These are phyloP conservation scores for Onychomys arenicola DNA, from an alignment of 2,797 vertebrate species.

Conservation along the genomic window DNA sequence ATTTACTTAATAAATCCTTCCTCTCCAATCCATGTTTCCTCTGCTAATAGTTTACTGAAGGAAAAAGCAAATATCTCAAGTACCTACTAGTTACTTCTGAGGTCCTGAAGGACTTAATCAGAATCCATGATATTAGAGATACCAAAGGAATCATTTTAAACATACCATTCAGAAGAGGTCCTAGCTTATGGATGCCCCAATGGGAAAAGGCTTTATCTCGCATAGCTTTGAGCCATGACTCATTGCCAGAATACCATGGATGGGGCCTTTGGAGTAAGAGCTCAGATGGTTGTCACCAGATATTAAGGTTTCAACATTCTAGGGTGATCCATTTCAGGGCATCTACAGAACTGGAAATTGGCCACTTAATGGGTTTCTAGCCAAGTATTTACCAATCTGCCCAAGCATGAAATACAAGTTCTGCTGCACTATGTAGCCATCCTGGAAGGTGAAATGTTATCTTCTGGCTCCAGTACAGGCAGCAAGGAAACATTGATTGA, in stretches of 20 bases:
- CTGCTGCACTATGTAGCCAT: neutral
- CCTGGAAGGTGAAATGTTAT: neutral
- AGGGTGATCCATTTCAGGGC: neutral
- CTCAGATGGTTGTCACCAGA: neutral
- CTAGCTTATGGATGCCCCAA: neutral
- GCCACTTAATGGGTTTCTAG: neutral
- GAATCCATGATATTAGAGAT: neutral
- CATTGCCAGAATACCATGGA: neutral
- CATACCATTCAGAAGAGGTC: neutral
- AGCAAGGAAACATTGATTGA: neutral
- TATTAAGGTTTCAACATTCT: neutral
- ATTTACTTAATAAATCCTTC: neutral
- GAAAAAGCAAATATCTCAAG: neutral
- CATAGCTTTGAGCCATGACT: neutral
- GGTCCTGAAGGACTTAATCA: neutral
- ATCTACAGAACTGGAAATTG: neutral
- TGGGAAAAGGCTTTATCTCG: neutral
- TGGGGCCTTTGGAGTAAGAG: no score
- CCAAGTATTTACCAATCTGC: neutral
- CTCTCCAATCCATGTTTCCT: neutral
- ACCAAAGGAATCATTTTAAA: neutral
- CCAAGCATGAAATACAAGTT: neutral
- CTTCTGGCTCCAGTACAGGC: neutral
- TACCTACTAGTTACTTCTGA: neutral
- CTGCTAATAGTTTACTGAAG: neutral